phyloP scores from a whole-genome alignment of 2,113 vertebrate species.

The Sinocyclocheilus anshuiensis region DNA sequence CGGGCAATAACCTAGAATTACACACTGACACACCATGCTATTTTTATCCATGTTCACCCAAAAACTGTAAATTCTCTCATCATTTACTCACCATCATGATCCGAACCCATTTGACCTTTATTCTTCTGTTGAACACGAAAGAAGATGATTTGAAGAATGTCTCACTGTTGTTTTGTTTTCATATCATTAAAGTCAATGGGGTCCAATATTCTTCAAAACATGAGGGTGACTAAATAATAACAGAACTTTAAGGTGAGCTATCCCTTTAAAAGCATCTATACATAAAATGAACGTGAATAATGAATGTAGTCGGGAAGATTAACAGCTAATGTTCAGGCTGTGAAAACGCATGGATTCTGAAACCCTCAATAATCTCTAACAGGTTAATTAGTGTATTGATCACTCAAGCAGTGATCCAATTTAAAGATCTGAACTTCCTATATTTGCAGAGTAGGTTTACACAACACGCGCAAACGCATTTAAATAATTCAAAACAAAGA shows the following conservation, averaged over 20 bases:
- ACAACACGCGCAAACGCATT: not conserved
- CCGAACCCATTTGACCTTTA: not conserved
- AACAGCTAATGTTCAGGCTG: slow-evolving; percentile 17
- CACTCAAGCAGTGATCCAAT: slow-evolving; percentile 21
- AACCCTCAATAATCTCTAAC: slow-evolving; percentile 9
- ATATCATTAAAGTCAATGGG: not conserved
- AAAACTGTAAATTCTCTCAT: not conserved
- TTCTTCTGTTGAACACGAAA: not conserved
- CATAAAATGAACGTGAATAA: not conserved
- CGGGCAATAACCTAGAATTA: not conserved
- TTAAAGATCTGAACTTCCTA: slow-evolving; percentile 12
- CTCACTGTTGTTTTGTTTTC: not conserved
- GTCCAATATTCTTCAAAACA: not conserved
- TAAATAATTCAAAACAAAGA: slow-evolving; percentile 31
- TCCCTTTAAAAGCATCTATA: slow-evolving; percentile 11
- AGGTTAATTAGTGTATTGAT: slow-evolving; percentile 41
- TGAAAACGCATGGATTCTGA: slow-evolving; percentile 22
- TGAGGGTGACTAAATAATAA: no score
- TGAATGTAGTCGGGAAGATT: not conserved
- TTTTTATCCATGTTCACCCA: not conserved
- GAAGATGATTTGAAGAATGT: not conserved
- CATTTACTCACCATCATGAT: not conserved
- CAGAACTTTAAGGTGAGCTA: not conserved
- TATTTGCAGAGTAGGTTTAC: slow-evolving; percentile 33
- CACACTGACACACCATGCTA: not conserved